Evolutionary conservation across 2,888 invertebrate genomes (phyloP).

Genomic region (Drepanosiphum platanoidis): DNA sequence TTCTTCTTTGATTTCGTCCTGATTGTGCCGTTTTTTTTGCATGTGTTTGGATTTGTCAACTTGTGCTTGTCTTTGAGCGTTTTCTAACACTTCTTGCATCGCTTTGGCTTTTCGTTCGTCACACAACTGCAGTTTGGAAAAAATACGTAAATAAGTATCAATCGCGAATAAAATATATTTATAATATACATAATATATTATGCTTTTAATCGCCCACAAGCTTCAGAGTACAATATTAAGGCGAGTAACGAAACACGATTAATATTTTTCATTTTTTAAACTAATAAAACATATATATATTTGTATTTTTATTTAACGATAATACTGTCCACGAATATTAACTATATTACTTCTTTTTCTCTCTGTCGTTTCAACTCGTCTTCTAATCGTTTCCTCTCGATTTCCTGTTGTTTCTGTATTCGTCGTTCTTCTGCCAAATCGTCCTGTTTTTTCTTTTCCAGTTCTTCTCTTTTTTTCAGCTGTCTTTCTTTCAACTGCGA

Average conservation of each 20-base stretch:
- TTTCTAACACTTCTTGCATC: slow-evolving; percentile 79
- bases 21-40: slow-evolving; percentile 63
- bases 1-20: slow-evolving; percentile 44
- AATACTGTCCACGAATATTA: not conserved
- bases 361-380: slow-evolving; percentile 73
- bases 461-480: slow-evolving; percentile 64
- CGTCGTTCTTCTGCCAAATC: slow-evolving; percentile 80
- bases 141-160: not conserved
- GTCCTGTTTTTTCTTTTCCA: slow-evolving; percentile 68
- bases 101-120: slow-evolving; percentile 74
- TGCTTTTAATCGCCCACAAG: no score
- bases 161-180: not conserved
- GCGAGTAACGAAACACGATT: no score
- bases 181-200: no score
- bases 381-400: slow-evolving; percentile 82
- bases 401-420: slow-evolving; percentile 79
- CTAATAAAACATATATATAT: not conserved
- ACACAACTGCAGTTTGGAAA: slow-evolving; percentile 65
- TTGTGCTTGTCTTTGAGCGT: slow-evolving; percentile 77
- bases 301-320: not conserved
- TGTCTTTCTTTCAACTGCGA: slow-evolving; percentile 74
- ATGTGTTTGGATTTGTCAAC: slow-evolving; percentile 70
- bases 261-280: no score
- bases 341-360: slow-evolving; percentile 72
- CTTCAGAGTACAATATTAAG: no score